These are phyloP conservation scores for Bubo bubo DNA, from an alignment of 2,113 vertebrate species.

Conservation along the genomic window DNA sequence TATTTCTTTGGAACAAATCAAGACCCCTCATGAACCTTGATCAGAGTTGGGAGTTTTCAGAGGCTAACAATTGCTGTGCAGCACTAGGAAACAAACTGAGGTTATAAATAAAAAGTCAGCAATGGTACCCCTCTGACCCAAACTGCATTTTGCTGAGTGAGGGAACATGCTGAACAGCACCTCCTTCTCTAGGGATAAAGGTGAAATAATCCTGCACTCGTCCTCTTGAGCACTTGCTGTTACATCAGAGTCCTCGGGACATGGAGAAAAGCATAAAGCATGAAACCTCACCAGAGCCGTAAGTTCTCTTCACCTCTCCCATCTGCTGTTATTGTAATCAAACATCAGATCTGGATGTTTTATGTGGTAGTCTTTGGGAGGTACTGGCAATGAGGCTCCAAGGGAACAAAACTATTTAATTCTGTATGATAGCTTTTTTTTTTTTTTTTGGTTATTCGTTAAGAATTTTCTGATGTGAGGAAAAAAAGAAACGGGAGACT, in stretches of 20 bases:
- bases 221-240: neutral
- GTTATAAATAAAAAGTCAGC: neutral
- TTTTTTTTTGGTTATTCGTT: neutral
- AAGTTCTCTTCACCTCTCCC: neutral
- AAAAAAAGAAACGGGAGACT: neutral
- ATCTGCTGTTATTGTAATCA: fast-evolving
- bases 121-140: neutral
- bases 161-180: neutral
- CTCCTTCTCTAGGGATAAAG: neutral
- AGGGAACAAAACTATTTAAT: neutral
- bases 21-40: neutral
- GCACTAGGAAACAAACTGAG: neutral
- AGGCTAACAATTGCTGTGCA: neutral
- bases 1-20: neutral
- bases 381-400: neutral
- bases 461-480: neutral
- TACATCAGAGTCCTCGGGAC: neutral
- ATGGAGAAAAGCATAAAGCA: neutral
- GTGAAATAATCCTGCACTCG: neutral
- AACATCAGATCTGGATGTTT: neutral
- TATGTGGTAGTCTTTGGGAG: neutral
- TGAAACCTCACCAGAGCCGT: neutral
- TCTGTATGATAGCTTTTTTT: neutral
- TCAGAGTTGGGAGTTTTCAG: neutral
- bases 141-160: neutral